Evolutionary conservation across 2,113 vertebrate species (phyloP), one percentile per base, ranked within the genome.

Genomic region (Nipponia nippon): DNA sequence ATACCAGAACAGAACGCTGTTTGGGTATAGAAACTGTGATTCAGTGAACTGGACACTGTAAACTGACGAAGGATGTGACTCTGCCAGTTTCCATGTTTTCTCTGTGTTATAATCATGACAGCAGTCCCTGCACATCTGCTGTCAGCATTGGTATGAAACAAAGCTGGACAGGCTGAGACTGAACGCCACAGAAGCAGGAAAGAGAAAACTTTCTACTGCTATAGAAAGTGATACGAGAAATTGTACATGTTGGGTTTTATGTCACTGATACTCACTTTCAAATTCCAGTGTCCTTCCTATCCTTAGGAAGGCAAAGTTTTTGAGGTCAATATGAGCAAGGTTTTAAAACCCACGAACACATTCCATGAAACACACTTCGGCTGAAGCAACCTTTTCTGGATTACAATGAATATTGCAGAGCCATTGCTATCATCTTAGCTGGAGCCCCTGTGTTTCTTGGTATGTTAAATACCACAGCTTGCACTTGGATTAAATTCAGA

Each of bases 301-400:
- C 5, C 18, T 70, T 69, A 77, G 34, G 47, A 73, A 86, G 47
- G 71, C 71, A 70, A 70, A 88, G 63, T 34, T 93, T 89, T 73
- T 55, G 71, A 90, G 63, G 55, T 89, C 88, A 89, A 72, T 19
- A 36, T 13, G 11, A 95, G 44, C 50, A 78, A 47, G 29, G 20
- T 83, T 95, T 75, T 50, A 89, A 90, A 89, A 50, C 12, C 50
- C 55, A 26, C 40, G 17, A 86, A 66, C 50, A 20, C 55, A 40
- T 90, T 83, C 29, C n/a, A 18, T 50, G 29, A 59, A 80, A 66
- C 44, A 62, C 32, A 34, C 5, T 93, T 70, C 29, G 58, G 58
- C 71, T 83, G 67, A 70, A 90, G 34, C 67, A 88, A 66, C 22
- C 9, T 90, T 83, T 90, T 77, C 90, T 97, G 89, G 89, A 89